Conservation (phyloP, 2,888 invertebrate species). For the Eristalis pertinax region DNA sequence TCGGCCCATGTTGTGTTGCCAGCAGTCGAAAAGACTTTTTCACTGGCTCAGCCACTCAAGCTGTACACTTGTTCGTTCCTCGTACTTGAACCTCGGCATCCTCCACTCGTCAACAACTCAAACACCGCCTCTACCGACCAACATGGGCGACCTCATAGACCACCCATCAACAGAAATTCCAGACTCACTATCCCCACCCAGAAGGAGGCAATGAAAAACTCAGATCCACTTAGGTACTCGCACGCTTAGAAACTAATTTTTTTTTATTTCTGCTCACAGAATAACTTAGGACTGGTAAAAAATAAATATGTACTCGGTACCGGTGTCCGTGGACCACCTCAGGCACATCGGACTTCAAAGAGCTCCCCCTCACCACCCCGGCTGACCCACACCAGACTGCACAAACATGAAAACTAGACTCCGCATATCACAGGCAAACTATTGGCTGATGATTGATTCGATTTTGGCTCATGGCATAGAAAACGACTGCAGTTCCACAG, state of each 20-base stretch:
- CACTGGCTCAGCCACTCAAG: too few relatives aligned
- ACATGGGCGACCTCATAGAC: too few relatives aligned
- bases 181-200: neutral
- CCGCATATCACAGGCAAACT: slow-evolving; percentile 62
- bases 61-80: too few relatives aligned
- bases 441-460: slow-evolving; percentile 60
- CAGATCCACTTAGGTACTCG: neutral
- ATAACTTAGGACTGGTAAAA: slow-evolving; percentile 6
- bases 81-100: too few relatives aligned
- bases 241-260: slow-evolving; percentile 10
- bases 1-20: too few relatives aligned
- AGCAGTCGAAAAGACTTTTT: too few relatives aligned
- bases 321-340: slow-evolving; percentile 9
- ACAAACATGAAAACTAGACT: slow-evolving; percentile 9
- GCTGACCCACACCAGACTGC: neutral
- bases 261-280: slow-evolving; percentile 16
- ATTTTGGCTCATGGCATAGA: slow-evolving; percentile 46
- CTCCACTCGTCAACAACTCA: too few relatives aligned
- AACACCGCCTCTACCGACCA: too few relatives aligned
- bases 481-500: slow-evolving; percentile 2
- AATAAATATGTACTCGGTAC: slow-evolving; percentile 41
- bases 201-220: neutral
- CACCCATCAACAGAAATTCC: too few relatives aligned
- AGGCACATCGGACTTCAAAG: slow-evolving; percentile 37
- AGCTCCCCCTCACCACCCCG: neutral